Percentiles rank a stretch among this genome's conserved stretches.
Conservation (phyloP, 2,797 vertebrate genomes). For the Leptodactylus fallax region DNA sequence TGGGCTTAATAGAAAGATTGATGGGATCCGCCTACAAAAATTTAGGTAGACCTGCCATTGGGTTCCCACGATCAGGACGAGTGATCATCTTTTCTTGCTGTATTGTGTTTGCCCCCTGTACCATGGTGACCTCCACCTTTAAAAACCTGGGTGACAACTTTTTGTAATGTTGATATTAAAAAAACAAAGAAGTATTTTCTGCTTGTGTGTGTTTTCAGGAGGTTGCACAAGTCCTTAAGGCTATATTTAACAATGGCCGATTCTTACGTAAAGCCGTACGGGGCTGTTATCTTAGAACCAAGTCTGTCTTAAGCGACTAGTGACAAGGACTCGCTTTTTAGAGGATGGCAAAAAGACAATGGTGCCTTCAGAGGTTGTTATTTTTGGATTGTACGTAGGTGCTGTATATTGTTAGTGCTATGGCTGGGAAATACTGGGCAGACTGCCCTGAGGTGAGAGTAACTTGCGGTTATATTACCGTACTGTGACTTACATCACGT, state of each 20-base stretch:
- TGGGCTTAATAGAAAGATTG: not conserved
- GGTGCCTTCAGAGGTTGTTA: not conserved
- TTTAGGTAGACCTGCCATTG: no score
- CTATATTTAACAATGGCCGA: not conserved
- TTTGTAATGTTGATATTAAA: not conserved
- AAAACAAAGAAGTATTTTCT: slow-evolving; percentile 3
- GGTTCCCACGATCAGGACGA: no score
- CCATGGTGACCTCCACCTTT: not conserved
- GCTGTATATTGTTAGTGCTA: not conserved
- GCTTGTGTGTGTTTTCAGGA: not conserved
- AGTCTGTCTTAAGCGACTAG: not conserved
- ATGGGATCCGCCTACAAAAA: not conserved
- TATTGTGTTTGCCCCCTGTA: no score
- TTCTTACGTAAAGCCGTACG: not conserved
- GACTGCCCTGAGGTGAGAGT: not conserved
- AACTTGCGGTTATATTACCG: not conserved
- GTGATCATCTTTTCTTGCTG: no score
- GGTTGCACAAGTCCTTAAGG: not conserved
- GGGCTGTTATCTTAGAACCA: not conserved
- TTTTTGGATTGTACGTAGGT: not conserved
- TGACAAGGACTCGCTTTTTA: not conserved
- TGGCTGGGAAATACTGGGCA: not conserved
- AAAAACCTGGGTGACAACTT: not conserved
- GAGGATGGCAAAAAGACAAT: not conserved
- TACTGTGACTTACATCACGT: not conserved